These are phyloP conservation scores for Dascyllus trimaculatus DNA, from an alignment of 2,113 vertebrate species.

Conservation along the genomic window DNA sequence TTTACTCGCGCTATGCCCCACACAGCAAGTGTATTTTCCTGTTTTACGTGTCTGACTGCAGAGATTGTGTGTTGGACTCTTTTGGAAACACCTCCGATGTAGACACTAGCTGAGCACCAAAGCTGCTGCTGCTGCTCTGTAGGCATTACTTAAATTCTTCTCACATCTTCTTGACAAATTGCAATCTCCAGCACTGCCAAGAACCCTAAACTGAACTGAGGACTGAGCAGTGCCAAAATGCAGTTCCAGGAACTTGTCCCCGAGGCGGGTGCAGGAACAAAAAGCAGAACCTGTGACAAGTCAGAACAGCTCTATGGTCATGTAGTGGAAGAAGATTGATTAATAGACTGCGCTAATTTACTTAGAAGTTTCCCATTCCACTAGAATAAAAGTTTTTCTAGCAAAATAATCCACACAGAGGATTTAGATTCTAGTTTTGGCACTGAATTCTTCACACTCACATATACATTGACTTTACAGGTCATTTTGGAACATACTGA, in stretches of 20 bases:
- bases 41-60: not conserved
- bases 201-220: constrained; percentile 13
- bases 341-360: not conserved
- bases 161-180: constrained; percentile 36
- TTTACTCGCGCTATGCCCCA: not conserved
- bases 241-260: constrained; percentile 9
- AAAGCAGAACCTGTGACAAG: constrained; percentile 24
- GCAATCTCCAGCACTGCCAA: constrained; percentile 12
- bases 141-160: constrained; percentile 19
- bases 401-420: no score
- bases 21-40: not conserved
- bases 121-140: constrained; percentile 8
- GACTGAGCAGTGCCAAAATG: constrained; percentile 4
- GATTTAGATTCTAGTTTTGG: no score
- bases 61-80: not conserved
- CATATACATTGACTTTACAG: no score
- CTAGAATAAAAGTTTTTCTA: not conserved
- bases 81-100: not conserved
- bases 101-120: not conserved
- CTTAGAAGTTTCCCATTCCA: constrained; percentile 13
- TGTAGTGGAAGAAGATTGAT: not conserved
- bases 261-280: constrained; percentile 8
- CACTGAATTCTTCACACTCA: no score
- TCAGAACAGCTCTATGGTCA: constrained; percentile 8
- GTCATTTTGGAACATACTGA: constrained; percentile 63